A percentile compares a stretch with the other conserved stretches of the same genome.
phyloP scores from a whole-genome alignment of 1,140 invertebrate genomes.

The Heterodera schachtii region DNA sequence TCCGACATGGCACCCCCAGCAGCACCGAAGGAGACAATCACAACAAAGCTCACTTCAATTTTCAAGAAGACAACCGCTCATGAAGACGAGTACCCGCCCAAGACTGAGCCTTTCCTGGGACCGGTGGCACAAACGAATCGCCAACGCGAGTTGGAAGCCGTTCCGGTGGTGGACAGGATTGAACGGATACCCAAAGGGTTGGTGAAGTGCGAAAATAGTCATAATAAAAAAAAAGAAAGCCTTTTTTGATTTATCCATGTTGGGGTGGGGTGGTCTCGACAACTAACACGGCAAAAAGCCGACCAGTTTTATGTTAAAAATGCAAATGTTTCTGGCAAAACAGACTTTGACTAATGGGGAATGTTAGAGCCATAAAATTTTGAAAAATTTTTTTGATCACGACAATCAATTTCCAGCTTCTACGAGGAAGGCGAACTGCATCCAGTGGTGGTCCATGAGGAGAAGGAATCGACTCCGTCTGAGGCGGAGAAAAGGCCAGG shows the following conservation, averaged over 20 bases:
- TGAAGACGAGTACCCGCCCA: not conserved
- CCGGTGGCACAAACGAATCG: not conserved
- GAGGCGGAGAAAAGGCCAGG: not conserved
- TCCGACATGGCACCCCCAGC: constrained; percentile 8
- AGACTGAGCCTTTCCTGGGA: constrained; percentile 1
- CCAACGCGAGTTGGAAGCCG: not conserved
- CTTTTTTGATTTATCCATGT: no score
- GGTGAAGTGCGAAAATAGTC: not conserved
- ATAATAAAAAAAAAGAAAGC: not conserved
- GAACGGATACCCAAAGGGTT: constrained; percentile 5
- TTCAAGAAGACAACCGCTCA: constrained; percentile 18
- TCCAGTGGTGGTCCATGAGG: not conserved
- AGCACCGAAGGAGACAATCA: not conserved
- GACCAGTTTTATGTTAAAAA: no score
- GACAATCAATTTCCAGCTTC: not conserved
- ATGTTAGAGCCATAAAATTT: no score
- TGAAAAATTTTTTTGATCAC: not conserved
- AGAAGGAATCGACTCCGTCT: not conserved
- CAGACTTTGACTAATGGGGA: no score
- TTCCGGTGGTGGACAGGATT: not conserved
- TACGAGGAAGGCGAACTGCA: constrained; percentile 8
- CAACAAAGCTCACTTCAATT: constrained; percentile 11
- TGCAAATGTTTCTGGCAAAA: no score
- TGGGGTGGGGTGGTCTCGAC: no score
- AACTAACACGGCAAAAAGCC: no score